These are phyloP conservation scores for Phoenicopterus ruber DNA, from an alignment of 2,113 vertebrate genomes.

Conservation along the genomic window DNA sequence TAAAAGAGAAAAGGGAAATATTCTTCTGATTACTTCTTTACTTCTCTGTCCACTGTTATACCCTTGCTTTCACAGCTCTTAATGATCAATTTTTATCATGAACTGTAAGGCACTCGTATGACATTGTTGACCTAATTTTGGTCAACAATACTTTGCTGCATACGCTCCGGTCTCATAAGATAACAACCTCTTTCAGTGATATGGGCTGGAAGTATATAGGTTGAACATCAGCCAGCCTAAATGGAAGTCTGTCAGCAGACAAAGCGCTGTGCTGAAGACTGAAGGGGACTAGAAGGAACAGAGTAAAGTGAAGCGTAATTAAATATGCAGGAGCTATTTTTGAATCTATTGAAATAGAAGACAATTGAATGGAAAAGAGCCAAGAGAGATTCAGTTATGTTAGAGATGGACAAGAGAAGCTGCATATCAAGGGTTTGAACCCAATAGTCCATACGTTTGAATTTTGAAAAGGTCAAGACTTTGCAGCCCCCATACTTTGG, in stretches of 20 bases:
- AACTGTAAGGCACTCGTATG: not conserved
- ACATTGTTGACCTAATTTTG: slow-evolving; percentile 38
- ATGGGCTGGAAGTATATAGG: not conserved
- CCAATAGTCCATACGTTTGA: accelerated
- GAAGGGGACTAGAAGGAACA: not conserved
- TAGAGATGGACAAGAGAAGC: not conserved
- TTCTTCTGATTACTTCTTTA: not conserved
- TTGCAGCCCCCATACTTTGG: not conserved
- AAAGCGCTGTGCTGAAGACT: not conserved
- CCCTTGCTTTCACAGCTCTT: not conserved
- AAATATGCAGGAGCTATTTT: not conserved
- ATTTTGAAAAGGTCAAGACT: not conserved
- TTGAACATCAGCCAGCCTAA: not conserved
- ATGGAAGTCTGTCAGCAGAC: not conserved
- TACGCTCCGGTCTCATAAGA: not conserved
- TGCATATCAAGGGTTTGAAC: not conserved
- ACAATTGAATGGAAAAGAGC: not conserved
- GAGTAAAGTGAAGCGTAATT: not conserved
- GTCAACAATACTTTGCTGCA: not conserved
- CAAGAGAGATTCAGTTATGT: not conserved
- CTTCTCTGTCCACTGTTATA: not conserved
- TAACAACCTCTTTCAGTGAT: not conserved
- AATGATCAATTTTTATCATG: slow-evolving; percentile 16
- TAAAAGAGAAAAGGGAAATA: slow-evolving; percentile 16
- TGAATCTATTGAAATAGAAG: not conserved